phyloP scores from a whole-genome alignment of 2,888 invertebrate species.

The Tuberolachnus salignus region DNA sequence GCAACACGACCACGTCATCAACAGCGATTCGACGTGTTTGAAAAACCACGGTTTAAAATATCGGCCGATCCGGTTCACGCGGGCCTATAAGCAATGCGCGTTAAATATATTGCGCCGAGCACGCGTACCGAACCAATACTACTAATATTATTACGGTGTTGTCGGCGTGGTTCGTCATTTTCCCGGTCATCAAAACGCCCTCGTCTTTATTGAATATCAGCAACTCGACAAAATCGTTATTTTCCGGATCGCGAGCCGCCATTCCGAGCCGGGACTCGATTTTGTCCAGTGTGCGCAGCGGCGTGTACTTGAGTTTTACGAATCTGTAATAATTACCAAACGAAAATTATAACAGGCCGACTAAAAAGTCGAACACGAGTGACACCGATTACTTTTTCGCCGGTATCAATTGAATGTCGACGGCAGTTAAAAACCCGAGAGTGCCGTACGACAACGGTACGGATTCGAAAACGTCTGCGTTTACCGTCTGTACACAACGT shows the following conservation, averaged over 20 bases:
- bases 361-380: too few relatives aligned
- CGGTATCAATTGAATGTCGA: conserved; percentile 75
- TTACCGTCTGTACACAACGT: conserved; percentile 68
- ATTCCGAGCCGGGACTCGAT: background rate
- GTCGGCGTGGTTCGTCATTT: conserved; percentile 64
- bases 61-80: conserved; percentile 71
- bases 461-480: conserved; percentile 76
- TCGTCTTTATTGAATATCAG: conserved; percentile 70
- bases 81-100: background rate
- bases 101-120: background rate
- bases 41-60: conserved; percentile 88
- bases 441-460: conserved; percentile 88
- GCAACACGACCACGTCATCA: conserved; percentile 62
- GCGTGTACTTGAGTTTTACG: conserved; percentile 28
- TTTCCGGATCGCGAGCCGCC: conserved; percentile 64
- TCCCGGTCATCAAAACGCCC: conserved; percentile 79
- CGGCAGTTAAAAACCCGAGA: conserved; percentile 79
- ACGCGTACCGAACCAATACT: background rate
- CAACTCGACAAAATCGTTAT: conserved; percentile 78
- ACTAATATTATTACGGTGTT: background rate
- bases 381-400: conserved; percentile 68
- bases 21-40: conserved; percentile 72
- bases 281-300: conserved; percentile 12
- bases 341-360: background rate
- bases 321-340: conserved; percentile 5